Base-by-base conservation (phyloP, 2,113 vertebrate species). In the Paralichthys olivaceus region DNA sequence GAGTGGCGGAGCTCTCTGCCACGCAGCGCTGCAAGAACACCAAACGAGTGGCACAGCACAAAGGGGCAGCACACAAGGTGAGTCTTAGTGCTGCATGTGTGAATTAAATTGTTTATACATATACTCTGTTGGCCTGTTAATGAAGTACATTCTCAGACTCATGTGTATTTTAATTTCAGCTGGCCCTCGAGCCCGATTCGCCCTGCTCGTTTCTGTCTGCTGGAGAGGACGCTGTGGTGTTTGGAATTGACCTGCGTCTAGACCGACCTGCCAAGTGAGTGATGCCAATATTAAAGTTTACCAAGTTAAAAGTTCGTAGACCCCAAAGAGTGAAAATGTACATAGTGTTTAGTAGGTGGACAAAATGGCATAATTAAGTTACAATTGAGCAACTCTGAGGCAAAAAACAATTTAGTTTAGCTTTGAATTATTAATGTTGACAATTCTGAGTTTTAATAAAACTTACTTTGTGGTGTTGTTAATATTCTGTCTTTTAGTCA, bases 21-120 rank as follows among this genome's bases (percentile, higher is more conserved):
- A 99, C 96, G 0, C 96, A 98, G 79, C 96, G 97, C 87, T 98
- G 97, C 94, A 98, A 96, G 87, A 97, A 96, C 90, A 99, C 97
- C 53, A 98, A 98, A 74, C 91, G 96, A 1, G 97, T 99, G 85
- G 97, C 97, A 0, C 97, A 99, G 91, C 97, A 98, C 90, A 97
- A 98, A 79, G 97, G 97, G 0, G 97, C 98, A 0, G 97, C 97
- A 0, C 98, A 98, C 92, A 98, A 99, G 95, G 98, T 97, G 78
- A 90, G 72, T 6, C 22, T 17, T 32, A 7, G 23, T 13, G 23
- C 23, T 29, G 26, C 15, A 54, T 22, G 51, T 72, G 14, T 75
- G 28, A 54, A 37, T 55, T 1, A 11, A 22, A n/a, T n/a, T 5
- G 47, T 49, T 17, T 49, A 7, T 1, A 45, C 43, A 17, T 45